Conservation (phyloP, 2,888 invertebrate genomes). For the Trissolcus japonicus region DNA sequence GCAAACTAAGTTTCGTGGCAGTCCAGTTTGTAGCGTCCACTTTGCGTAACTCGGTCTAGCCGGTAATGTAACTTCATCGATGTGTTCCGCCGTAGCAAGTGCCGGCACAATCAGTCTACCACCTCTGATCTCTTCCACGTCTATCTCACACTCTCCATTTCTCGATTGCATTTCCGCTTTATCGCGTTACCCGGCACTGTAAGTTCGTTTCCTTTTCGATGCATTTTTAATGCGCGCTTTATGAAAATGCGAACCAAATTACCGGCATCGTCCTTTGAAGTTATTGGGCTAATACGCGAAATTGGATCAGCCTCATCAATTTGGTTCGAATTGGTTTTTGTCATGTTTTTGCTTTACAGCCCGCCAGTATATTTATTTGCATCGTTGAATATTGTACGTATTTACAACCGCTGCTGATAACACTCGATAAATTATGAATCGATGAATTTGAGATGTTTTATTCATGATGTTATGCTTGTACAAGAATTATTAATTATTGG, state of each 20-base stretch:
- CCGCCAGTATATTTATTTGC: neutral
- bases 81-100: conserved; percentile 73
- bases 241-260: conserved; percentile 46
- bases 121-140: conserved; percentile 59
- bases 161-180: conserved; percentile 53
- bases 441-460: too few relatives aligned
- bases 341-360: conserved; percentile 42
- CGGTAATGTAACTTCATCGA: conserved; percentile 75
- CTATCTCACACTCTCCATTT: conserved; percentile 53
- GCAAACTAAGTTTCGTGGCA: conserved; percentile 71
- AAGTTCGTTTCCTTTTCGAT: conserved; percentile 55
- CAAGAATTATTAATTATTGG: too few relatives aligned
- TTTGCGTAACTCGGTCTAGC: conserved; percentile 74
- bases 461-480: too few relatives aligned
- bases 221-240: conserved; percentile 53
- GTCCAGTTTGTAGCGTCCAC: conserved; percentile 71
- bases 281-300: conserved; percentile 44
- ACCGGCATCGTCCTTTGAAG: conserved; percentile 38
- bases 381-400: neutral
- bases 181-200: conserved; percentile 55
- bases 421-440: too few relatives aligned
- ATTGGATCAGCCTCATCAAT: conserved; percentile 35
- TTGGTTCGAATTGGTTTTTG: conserved; percentile 41
- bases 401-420: too few relatives aligned
- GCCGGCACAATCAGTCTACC: conserved; percentile 72